Evolutionary conservation across 1,140 invertebrate species (phyloP).

Genomic region (Lerema accius): DNA sequence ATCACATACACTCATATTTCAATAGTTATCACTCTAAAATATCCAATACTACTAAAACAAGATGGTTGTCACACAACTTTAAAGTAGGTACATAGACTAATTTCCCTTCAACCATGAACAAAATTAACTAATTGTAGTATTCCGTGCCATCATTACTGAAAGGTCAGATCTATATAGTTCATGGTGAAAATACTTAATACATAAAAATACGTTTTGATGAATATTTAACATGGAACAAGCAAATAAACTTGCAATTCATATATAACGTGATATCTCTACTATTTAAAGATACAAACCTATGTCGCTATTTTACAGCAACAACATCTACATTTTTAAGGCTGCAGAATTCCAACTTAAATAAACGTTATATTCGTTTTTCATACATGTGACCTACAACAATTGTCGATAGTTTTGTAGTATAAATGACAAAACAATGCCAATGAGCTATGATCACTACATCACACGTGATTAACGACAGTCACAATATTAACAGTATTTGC

Average conservation of each 20-base stretch:
- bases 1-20: background rate
- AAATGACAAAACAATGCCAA: too few relatives aligned
- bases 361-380: too few relatives aligned
- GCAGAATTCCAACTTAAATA: too few relatives aligned
- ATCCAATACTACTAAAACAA: slow-evolving; percentile 4
- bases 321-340: too few relatives aligned
- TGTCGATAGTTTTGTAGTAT: too few relatives aligned
- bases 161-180: slow-evolving; percentile 11
- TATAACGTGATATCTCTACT: too few relatives aligned
- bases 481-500: background rate
- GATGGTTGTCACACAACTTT: background rate
- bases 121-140: slow-evolving; percentile 17
- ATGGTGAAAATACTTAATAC: background rate
- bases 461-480: background rate
- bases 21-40: background rate
- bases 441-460: background rate
- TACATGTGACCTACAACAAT: too few relatives aligned
- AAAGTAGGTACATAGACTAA: slow-evolving; percentile 5
- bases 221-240: too few relatives aligned
- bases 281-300: too few relatives aligned
- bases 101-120: slow-evolving; percentile 15
- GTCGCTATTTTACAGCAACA: too few relatives aligned
- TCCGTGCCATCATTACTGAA: slow-evolving; percentile 9
- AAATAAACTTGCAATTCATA: too few relatives aligned
- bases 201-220: too few relatives aligned